Conservation (phyloP, 2,113 vertebrate genomes). For the Rutilus rutilus region DNA sequence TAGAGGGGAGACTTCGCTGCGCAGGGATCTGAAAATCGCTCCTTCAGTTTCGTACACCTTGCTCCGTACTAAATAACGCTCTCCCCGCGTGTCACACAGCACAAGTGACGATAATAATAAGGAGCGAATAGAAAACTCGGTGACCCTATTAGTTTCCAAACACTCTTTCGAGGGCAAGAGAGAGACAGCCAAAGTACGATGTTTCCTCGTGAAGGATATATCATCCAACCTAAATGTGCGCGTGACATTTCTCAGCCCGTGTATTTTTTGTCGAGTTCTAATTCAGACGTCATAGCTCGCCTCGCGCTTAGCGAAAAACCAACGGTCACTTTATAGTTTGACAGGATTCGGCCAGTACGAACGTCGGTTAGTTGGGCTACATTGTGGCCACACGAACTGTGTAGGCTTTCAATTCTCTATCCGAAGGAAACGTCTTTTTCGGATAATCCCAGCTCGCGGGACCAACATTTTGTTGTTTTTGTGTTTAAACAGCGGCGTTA, state of each 20-base stretch:
- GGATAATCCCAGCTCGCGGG: constrained; percentile 40
- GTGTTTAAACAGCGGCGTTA: constrained; percentile 30
- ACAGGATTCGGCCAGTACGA: constrained; percentile 34
- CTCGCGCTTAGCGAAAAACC: constrained; percentile 39
- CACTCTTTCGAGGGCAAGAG: constrained; percentile 51
- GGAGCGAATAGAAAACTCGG: constrained; percentile 58
- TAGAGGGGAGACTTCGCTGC: constrained; percentile 68
- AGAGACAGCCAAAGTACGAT: constrained; percentile 60
- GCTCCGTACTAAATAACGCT: constrained; percentile 63
- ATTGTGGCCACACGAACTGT: constrained; percentile 60
- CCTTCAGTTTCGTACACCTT: constrained; percentile 64
- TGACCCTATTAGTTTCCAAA: constrained; percentile 50
- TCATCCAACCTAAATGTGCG: constrained; percentile 47
- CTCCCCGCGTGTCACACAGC: constrained; percentile 53
- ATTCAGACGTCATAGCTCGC: constrained; percentile 50
- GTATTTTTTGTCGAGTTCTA: constrained; percentile 45
- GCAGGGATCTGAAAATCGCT: constrained; percentile 65
- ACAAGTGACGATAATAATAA: constrained; percentile 52
- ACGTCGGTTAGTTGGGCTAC: constrained; percentile 65
- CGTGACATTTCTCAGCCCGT: constrained; percentile 45
- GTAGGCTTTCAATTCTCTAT: constrained; percentile 47
- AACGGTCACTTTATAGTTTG: constrained; percentile 38
- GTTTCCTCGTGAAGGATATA: constrained; percentile 53
- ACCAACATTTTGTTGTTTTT: constrained; percentile 25
- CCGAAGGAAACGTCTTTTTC: constrained; percentile 44